Conservation (phyloP, 2,888 invertebrate genomes). For the Hyles lineata region DNA sequence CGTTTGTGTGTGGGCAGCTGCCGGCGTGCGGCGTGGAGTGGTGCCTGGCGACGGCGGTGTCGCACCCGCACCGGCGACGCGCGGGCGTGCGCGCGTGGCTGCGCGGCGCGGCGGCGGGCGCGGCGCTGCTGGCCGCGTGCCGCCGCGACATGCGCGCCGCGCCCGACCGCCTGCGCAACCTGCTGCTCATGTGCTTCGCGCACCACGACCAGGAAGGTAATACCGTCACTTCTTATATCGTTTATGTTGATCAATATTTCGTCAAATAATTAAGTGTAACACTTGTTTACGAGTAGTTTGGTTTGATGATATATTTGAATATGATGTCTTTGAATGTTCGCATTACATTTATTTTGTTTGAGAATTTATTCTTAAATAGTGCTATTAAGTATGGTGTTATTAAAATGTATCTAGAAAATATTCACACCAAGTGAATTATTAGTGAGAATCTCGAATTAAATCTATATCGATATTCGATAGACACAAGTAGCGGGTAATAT, state of each 20-base stretch:
- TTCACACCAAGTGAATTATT: too few species aligned
- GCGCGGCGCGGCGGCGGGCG: conserved; percentile 47
- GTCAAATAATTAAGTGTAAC: background rate
- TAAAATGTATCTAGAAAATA: too few species aligned
- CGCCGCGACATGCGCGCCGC: conserved; percentile 29
- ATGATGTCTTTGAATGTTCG: too few species aligned
- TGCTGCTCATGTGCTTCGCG: conserved; percentile 48
- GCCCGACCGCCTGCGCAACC: conserved; percentile 23
- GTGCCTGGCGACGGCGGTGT: conserved; percentile 71
- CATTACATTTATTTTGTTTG: too few species aligned
- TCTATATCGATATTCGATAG: too few species aligned
- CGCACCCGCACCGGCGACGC: conserved; percentile 71
- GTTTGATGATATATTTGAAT: background rate
- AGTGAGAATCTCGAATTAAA: too few species aligned
- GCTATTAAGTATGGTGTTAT: too few species aligned
- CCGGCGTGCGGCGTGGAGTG: conserved; percentile 59
- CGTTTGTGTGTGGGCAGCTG: conserved; percentile 50
- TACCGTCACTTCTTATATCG: too few species aligned
- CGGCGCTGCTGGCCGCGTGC: conserved; percentile 36
- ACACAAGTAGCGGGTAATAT: too few species aligned
- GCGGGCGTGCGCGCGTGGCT: conserved; percentile 72
- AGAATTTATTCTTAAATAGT: too few species aligned
- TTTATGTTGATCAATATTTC: too few species aligned
- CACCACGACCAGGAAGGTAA: conserved; percentile 44
- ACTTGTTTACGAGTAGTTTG: background rate